Percentiles rank a stretch among this genome's conserved stretches.
phyloP scores from a whole-genome alignment of 2,113 vertebrate genomes.

The Rafetus swinhoei region DNA sequence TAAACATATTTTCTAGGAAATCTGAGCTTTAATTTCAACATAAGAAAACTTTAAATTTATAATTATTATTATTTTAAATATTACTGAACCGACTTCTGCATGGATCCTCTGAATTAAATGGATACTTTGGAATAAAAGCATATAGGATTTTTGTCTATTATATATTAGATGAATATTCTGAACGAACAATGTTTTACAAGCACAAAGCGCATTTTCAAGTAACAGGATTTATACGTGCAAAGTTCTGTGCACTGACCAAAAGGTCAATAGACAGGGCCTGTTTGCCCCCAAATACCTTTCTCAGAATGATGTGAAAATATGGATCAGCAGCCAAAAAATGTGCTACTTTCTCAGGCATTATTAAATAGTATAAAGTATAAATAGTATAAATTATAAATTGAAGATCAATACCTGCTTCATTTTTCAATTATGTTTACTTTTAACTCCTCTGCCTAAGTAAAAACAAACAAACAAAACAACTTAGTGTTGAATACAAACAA shows the following conservation, averaged over 20 bases:
- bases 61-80: neutral
- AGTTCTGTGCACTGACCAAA: neutral
- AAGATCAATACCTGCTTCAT: neutral
- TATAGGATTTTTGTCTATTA: neutral
- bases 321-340: slow-evolving; percentile 17
- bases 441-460: neutral
- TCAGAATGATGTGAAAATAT: slow-evolving; percentile 2
- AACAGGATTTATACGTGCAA: neutral
- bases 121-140: neutral
- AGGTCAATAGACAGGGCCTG: neutral
- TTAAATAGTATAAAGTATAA: neutral
- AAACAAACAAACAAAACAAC: neutral
- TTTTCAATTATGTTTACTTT: neutral
- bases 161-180: neutral
- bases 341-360: slow-evolving; percentile 14
- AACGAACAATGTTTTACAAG: neutral
- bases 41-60: neutral
- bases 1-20: neutral
- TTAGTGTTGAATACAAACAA: neutral
- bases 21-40: neutral
- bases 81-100: neutral
- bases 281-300: slow-evolving; percentile 33
- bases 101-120: neutral
- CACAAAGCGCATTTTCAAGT: neutral
- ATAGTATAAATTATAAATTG: neutral